Base-by-base conservation (phyloP, 2,888 invertebrate genomes). In the Agrypnus murinus region DNA sequence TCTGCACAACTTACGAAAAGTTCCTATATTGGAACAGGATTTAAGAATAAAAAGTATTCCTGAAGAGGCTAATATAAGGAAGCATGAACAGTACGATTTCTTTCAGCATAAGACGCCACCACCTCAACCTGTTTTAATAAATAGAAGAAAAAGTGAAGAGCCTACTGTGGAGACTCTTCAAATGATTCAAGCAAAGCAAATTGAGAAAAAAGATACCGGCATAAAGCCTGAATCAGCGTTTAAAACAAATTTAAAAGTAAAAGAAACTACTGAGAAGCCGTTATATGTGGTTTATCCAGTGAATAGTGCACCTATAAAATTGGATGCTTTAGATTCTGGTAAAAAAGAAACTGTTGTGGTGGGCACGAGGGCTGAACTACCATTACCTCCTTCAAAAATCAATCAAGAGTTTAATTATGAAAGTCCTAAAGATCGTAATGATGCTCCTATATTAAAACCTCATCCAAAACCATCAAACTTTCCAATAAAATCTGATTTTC, bases 111-210 rank as follows among this genome's bases (percentile, higher is more conserved):
- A 84, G 0, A 88, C 88, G 2, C 81, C 82, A 2, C 81, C 82
- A 3, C 88, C 88, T 2, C 87, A 87, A 10, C 83, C 86, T 12
- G 84, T 87, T 0, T 78, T 87, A 32, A 82, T 86, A 0, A 87
- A 87, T 60, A 82, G 86, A 62, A 81, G 86, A 74, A 84, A 81
- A 7, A 77, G 84, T 1, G 80, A 82, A 38, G 83, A 88, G 4
- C 87, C 89, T 25, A 88, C 88, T 0, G 89, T 92, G 0, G 89
- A 91, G 9, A 92, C 92, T 0, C 81, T 92, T 34, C 92, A 92
- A 84, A 92, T 92, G 92, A 87, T 92, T 50, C 91, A 92, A 78
- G 87, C 88, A 0, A 86, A 89, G 77, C 84, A 86, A 69, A 81
- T 86, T 9, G 81, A 85, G 70, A 80, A 84, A 63, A 78, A 84